Evolutionary conservation across 2,888 invertebrate genomes (phyloP), one percentile per base, ranked within the genome.

Genomic region (Druceiella hillmani): DNA sequence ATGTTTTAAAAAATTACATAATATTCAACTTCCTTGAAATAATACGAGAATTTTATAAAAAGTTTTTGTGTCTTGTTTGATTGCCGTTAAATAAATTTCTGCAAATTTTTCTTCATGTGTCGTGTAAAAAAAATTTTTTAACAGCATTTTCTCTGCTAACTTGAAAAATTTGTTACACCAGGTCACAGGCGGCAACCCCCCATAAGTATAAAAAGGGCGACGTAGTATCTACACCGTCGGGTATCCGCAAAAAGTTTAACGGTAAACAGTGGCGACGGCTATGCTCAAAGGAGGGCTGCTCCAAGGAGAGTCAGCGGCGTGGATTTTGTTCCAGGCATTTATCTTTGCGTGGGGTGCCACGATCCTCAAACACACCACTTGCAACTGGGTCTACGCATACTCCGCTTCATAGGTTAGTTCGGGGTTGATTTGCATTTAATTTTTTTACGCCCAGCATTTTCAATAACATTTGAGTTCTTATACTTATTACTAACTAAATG

Each of bases 221-320:
- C 64, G 90, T 97, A 38, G 91, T 93, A 20, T 83, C 87, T 3
- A 91, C 91, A 32, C 89, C 92, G 3, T 91, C 88, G 52, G 98
- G 98, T 48, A 94, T 99, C 53, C 76, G 97, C 9, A 99, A 99
- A 73, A 99, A 98, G 72, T 99, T 94, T 67, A 99, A 99, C 72
- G 99, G 99, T 22, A 99, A 99, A 69, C 99, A 99, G 63, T 99
- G 98, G 99, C 79, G 98, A 45, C 77, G 98, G 53, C 77, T 99
- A 46, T 99, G 98, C 70, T 94, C 94, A 41, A 90, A 89, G 62
- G 90, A 91, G 55, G 89, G 90, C 38, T 98, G 97, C 66, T 86
- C 85, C 22, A 92, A 92, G 71, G 98, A 99, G 76, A 97, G 97
- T 56, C 98, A 99, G 68, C 76, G 98, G 24, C 78, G 95, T 50